A percentile compares a stretch with the other conserved stretches of the same genome.
phyloP scores from a whole-genome alignment of 2,888 invertebrate genomes.

The Blastobasis adustella region DNA sequence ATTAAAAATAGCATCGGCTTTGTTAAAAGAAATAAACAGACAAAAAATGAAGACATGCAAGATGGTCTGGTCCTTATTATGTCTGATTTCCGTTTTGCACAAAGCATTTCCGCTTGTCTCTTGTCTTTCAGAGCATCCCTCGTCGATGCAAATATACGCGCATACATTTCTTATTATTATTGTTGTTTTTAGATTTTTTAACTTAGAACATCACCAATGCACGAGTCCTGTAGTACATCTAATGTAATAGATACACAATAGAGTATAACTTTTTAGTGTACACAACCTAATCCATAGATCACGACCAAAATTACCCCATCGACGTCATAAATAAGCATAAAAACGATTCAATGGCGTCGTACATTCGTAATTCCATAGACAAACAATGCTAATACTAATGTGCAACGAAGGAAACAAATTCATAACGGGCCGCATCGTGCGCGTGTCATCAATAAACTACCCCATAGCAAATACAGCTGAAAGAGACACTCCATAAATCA shows the following conservation, averaged over 20 bases:
- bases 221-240: no score
- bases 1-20: no score
- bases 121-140: constrained; percentile 61
- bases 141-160: constrained; percentile 50
- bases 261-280: no score
- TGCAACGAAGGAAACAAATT: constrained; percentile 39
- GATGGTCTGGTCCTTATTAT: constrained; percentile 58
- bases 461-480: constrained; percentile 61
- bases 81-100: constrained; percentile 58
- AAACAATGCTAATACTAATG: not conserved
- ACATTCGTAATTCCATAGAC: no score
- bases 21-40: no score
- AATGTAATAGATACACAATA: no score
- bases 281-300: no score
- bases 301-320: no score
- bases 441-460: constrained; percentile 67
- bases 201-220: not conserved
- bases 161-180: not conserved
- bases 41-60: constrained; percentile 50
- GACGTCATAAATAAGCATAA: no score
- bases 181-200: not conserved
- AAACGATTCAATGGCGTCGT: no score
- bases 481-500: constrained; percentile 71
- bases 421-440: constrained; percentile 34
- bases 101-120: constrained; percentile 68